Evolutionary conservation across 30 jellyfish, hydroid and myxozoan species (phyloP), one percentile per base, ranked within the genome.

Genomic region (Catostylus mosaicus): DNA sequence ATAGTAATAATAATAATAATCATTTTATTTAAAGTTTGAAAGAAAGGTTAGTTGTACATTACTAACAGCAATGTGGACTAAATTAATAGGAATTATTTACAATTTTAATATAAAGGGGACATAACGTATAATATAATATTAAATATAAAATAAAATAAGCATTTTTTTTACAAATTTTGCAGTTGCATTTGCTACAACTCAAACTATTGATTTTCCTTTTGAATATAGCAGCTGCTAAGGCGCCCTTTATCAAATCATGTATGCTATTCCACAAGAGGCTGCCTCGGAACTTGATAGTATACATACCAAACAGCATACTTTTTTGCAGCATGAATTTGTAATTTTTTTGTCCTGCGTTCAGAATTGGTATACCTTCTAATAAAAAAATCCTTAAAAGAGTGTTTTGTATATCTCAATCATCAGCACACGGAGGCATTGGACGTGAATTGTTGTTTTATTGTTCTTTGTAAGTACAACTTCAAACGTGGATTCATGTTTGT

Each of bases 211-310:
- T n/a, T n/a, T n/a, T n/a, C n/a, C n/a, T n/a, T n/a, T n/a, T n/a
- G n/a, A n/a, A n/a, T n/a, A n/a, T n/a, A n/a, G n/a, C n/a, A n/a
- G n/a, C n/a, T n/a, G n/a, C n/a, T n/a, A n/a, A n/a, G n/a, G n/a
- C n/a, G n/a, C n/a, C n/a, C n/a, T n/a, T n/a, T n/a, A n/a, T 37
- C 23, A 20, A 20, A n/a, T 43, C 69, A 67, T 30, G 79, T 20
- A 67, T 67, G 18, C 71, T 24, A 37, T 59, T 59, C 71, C 71
- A 11, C 71, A 59, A 59, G 8, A 59, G 71, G 37, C 71, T 24
- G 19, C 71, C 71, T 59, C 40, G 38, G 24, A 2, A 3, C 19
- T 23, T 20, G n/a, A 12, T 3, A 59, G 37, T 1, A 59, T 5
- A 6, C 8, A 52, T 52, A 22, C 67, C 67, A 52, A 52, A 52